Percentiles rank a stretch among this genome's conserved stretches.
These are phyloP conservation scores for Orchesella flavescens DNA, from an alignment of 2,888 invertebrate genomes.

Conservation along the genomic window DNA sequence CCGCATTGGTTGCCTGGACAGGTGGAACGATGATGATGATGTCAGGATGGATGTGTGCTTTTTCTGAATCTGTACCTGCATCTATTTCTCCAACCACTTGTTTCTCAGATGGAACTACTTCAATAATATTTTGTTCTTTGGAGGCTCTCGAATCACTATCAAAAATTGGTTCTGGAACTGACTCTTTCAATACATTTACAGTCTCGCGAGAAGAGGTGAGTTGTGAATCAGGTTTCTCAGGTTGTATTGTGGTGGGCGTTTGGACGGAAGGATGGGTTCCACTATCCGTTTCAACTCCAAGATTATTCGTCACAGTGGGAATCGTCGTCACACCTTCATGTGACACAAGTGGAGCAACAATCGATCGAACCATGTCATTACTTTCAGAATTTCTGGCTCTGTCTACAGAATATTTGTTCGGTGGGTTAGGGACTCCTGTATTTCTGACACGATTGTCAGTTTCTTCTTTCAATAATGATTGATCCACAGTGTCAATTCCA, in stretches of 20 bases:
- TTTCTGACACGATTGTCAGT: conserved; percentile 21
- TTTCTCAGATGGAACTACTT: too few relatives aligned
- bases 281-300: background rate
- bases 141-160: background rate
- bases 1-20: too few relatives aligned
- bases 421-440: background rate
- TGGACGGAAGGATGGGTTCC: background rate
- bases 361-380: conserved; percentile 7
- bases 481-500: conserved; percentile 7
- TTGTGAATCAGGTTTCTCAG: too few relatives aligned
- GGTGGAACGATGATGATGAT: too few relatives aligned
- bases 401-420: background rate
- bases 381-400: background rate
- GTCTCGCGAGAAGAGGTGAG: too few relatives aligned
- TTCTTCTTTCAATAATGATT: background rate
- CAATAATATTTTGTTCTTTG: too few relatives aligned
- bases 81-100: too few relatives aligned
- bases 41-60: too few relatives aligned
- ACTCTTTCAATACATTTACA: background rate
- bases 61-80: too few relatives aligned
- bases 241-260: too few relatives aligned
- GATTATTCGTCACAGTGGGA: conserved; percentile 13
- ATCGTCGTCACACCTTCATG: background rate
- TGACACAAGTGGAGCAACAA: conserved; percentile 21
- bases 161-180: background rate